Percentiles rank a stretch among this genome's conserved stretches.
phyloP scores from a whole-genome alignment of 2,888 invertebrate species.

The Ypsolopha scabrella region DNA sequence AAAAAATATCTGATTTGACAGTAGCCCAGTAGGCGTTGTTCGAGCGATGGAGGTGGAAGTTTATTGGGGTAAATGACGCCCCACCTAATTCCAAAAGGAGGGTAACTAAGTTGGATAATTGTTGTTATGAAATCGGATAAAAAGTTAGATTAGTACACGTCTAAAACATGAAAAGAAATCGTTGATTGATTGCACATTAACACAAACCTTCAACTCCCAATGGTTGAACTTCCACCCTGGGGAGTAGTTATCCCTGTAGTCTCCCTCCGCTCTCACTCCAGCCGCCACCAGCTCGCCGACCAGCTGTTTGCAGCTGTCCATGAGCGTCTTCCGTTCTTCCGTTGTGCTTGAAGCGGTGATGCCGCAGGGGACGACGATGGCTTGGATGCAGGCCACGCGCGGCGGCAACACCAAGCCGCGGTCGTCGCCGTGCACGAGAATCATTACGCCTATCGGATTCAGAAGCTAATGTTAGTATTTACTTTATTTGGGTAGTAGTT shows the following conservation, averaged over 20 bases:
- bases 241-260: conserved; percentile 94
- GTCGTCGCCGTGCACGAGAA: conserved; percentile 96
- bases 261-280: conserved; percentile 84
- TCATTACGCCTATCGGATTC: conserved; percentile 78
- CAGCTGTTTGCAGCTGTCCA: conserved; percentile 77
- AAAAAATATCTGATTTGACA: no score
- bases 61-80: no score
- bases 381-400: conserved; percentile 87
- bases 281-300: conserved; percentile 72
- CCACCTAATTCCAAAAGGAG: no score
- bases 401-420: conserved; percentile 97
- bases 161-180: no score
- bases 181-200: no score
- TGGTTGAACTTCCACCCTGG: conserved; percentile 99
- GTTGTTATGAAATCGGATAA: no score
- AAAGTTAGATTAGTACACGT: no score
- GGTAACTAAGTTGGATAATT: no score
- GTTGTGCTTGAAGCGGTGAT: conserved; percentile 85
- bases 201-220: conserved; percentile 89
- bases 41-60: no score
- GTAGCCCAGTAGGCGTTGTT: no score
- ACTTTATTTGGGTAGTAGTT: no score
- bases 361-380: conserved; percentile 95
- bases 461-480: not conserved
- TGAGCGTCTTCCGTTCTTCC: conserved; percentile 76